phyloP scores from a whole-genome alignment of 2,888 invertebrate species.

The Eucera pruinosa region DNA sequence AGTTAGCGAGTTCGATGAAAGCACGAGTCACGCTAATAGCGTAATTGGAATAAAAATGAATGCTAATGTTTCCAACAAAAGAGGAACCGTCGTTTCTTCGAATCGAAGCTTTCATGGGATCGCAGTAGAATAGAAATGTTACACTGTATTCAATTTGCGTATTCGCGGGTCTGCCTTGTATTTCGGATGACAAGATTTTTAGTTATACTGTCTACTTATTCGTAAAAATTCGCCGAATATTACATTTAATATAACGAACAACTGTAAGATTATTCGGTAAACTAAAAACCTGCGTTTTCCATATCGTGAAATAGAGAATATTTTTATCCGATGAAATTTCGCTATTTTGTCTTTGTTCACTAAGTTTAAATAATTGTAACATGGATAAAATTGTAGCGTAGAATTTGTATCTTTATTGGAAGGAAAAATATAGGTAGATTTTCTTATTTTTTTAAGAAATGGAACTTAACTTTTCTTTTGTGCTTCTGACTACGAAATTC shows the following conservation, averaged over 20 bases:
- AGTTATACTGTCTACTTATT: background rate
- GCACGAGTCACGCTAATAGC: slow-evolving; percentile 37
- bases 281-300: no score
- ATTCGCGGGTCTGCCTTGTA: background rate
- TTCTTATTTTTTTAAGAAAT: no score
- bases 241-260: background rate
- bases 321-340: no score
- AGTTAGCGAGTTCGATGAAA: slow-evolving; percentile 28
- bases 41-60: slow-evolving; percentile 34
- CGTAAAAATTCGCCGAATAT: background rate
- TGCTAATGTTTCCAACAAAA: background rate
- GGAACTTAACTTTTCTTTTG: no score
- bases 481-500: no score
- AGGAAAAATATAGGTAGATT: no score
- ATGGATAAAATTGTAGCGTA: no score
- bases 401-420: no score
- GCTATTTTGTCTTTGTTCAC: no score
- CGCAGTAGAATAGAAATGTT: background rate
- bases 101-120: background rate
- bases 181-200: background rate
- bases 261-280: no score
- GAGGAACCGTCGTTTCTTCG: background rate
- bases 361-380: no score
- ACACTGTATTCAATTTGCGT: background rate
- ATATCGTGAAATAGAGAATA: no score